phyloP scores from a whole-genome alignment of 2,113 vertebrate species.

The Pterophyllum scalare region DNA sequence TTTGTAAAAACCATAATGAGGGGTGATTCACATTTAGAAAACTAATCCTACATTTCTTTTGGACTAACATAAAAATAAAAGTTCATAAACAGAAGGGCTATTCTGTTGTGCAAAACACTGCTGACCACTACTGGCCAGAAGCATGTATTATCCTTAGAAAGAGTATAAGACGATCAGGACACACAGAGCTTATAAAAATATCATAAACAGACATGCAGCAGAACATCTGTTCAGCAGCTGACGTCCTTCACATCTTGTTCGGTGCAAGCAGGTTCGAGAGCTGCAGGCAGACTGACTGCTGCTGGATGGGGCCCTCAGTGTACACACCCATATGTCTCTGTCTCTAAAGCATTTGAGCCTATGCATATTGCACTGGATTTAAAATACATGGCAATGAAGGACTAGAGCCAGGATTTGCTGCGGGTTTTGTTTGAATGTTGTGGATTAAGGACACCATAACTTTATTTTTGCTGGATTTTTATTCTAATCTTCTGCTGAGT shows the following conservation, averaged over 20 bases:
- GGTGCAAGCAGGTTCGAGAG: conserved; percentile 45
- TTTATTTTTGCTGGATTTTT: not conserved
- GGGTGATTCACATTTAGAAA: not conserved
- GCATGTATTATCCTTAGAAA: not conserved
- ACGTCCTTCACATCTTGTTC: conserved; percentile 14
- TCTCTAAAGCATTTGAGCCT: conserved; percentile 43
- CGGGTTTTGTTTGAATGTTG: not conserved
- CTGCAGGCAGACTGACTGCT: conserved; percentile 58
- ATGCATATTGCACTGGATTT: not conserved
- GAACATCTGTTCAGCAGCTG: conserved; percentile 48
- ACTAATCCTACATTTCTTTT: not conserved
- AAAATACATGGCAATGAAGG: not conserved
- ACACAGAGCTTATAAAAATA: conserved; percentile 25
- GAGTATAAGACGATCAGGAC: not conserved
- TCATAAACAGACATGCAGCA: conserved; percentile 56
- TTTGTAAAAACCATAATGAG: not conserved
- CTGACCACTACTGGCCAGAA: conserved; percentile 58
- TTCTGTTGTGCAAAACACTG: conserved; percentile 20
- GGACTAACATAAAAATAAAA: accelerated
- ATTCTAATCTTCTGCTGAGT: not conserved
- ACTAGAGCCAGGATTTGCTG: not conserved
- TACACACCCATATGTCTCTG: conserved; percentile 64
- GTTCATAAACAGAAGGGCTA: not conserved
- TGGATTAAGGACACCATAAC: not conserved
- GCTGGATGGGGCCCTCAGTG: conserved; percentile 29